Evolutionary conservation across 2,888 invertebrate species (phyloP).

Genomic region (Lutraria lutraria): DNA sequence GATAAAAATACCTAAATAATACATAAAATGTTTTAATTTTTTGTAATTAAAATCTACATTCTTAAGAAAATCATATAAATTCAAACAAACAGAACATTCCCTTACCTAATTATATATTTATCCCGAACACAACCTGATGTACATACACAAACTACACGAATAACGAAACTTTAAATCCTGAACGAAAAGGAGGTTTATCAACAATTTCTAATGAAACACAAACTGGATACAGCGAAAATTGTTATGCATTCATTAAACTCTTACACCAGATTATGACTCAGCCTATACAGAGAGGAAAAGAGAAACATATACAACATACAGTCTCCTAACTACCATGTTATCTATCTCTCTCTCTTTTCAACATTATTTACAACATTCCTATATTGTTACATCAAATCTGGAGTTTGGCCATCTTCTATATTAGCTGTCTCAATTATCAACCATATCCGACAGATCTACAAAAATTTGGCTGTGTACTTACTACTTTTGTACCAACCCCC

Average conservation of each 20-base stretch:
- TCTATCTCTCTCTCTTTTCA: neutral
- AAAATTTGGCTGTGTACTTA: neutral
- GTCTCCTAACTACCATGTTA: neutral
- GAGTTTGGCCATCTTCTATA: neutral
- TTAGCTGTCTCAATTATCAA: too few relatives aligned
- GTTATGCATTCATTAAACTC: slow-evolving; percentile 1
- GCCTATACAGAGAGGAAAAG: neutral
- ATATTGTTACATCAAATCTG: neutral
- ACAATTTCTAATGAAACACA: neutral
- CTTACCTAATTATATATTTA: neutral
- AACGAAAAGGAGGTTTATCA: neutral
- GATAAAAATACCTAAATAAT: too few relatives aligned
- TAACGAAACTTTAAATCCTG: neutral
- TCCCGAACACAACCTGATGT: neutral
- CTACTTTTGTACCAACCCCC: neutral
- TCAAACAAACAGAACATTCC: neutral
- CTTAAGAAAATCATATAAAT: neutral
- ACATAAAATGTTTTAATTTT: too few relatives aligned
- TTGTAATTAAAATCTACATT: too few relatives aligned
- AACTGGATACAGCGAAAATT: neutral
- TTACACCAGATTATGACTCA: slow-evolving; percentile 3
- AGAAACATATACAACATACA: too few relatives aligned
- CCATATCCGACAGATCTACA: neutral
- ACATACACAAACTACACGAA: neutral
- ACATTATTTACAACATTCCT: neutral